These are phyloP conservation scores for Tapirus indicus DNA, from an alignment of 2,797 vertebrate species.

Conservation along the genomic window DNA sequence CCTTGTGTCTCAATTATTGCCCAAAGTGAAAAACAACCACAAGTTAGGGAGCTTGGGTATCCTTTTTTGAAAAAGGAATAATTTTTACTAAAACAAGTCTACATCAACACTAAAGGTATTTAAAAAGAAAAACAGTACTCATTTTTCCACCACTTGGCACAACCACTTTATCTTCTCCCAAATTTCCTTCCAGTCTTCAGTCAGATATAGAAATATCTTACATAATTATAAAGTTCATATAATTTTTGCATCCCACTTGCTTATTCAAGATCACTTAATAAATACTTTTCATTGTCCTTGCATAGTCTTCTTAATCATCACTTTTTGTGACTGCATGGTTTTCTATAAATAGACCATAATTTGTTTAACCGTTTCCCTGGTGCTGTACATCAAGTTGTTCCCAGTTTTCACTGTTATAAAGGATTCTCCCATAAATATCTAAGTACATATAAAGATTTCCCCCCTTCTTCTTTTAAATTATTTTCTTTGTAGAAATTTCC, in stretches of 20 bases:
- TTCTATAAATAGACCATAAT: neutral
- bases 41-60: neutral
- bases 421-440: neutral
- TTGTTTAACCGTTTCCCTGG: neutral
- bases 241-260: constrained; percentile 6
- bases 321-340: neutral
- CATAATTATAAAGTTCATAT: neutral
- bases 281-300: neutral
- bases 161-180: constrained; percentile 1
- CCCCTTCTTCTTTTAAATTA: neutral
- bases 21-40: neutral
- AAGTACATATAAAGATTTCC: neutral
- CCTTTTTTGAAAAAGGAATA: neutral
- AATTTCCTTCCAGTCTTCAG: neutral
- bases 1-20: neutral
- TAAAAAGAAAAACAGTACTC: constrained; percentile 39
- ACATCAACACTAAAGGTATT: neutral
- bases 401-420: neutral
- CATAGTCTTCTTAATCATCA: neutral
- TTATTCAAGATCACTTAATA: neutral
- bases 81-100: constrained; percentile 28
- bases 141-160: neutral
- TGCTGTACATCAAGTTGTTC: neutral
- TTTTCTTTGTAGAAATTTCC: constrained; percentile 32
- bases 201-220: constrained; percentile 34